Evolutionary conservation across 2,113 vertebrate species (phyloP).

Genomic region (Alethe castanea): DNA sequence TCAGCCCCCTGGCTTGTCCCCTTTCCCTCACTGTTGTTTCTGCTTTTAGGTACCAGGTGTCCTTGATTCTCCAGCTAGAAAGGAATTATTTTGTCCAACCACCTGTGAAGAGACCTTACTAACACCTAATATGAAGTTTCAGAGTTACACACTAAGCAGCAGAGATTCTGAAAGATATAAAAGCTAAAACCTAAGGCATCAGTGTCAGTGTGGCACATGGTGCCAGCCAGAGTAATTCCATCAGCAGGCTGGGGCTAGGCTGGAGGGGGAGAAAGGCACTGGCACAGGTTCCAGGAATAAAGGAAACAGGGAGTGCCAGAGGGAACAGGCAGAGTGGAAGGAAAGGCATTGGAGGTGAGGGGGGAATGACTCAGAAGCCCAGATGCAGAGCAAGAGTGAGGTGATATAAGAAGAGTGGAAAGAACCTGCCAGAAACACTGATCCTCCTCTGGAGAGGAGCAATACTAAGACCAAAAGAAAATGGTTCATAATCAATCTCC

Average conservation of each 20-base stretch:
- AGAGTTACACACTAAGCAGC: no score
- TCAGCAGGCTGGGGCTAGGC: neutral
- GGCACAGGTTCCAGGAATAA: neutral
- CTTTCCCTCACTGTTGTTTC: no score
- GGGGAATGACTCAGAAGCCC: neutral
- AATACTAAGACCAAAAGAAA: neutral
- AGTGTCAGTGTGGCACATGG: fast-evolving
- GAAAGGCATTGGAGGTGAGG: fast-evolving
- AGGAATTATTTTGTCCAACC: no score
- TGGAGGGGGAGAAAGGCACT: neutral
- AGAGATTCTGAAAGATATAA: no score
- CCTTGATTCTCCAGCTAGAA: no score
- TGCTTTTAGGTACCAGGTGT: no score
- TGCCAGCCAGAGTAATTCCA: neutral
- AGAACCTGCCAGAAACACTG: neutral
- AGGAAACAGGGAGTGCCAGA: neutral
- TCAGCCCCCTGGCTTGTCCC: no score
- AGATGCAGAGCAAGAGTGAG: neutral
- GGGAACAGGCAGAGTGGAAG: neutral
- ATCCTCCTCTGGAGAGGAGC: neutral
- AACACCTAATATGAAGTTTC: no score
- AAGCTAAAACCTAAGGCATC: no score
- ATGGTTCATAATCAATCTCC: neutral
- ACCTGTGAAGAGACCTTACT: no score
- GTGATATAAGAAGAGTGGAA: neutral